Evolutionary conservation across 2,797 vertebrate genomes (phyloP), one percentile per base, ranked within the genome.

Genomic region (Anableps anableps): DNA sequence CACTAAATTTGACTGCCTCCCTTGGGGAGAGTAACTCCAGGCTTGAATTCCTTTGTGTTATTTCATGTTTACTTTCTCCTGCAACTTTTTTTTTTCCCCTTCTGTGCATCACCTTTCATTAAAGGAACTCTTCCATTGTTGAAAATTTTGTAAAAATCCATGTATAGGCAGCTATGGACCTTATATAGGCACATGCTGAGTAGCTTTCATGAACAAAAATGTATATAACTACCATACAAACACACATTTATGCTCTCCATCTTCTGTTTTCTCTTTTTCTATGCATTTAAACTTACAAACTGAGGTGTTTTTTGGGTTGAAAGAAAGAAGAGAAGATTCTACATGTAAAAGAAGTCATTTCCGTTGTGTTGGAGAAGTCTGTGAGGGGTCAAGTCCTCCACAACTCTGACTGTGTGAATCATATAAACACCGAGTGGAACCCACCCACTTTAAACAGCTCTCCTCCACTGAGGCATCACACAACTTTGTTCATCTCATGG

Each of bases 11-110:
- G 81, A 78, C 70, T 75, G 70, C 76, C 89, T 86, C 90, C 88
- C 88, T 74, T 26, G 81, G 84, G 89, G 88, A 89, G 85, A 88
- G 82, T 77, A 76, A 88, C 92, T 91, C 85, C 86, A 90, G 91
- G 90, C 92, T 86, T 84, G 82, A 92, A 94, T 95, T 95, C 93
- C 93, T 91, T 85, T 91, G 80, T 85, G 92, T 86, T 91, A 92
- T 93, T 95, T 94, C 70, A 89, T 88, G 89, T 92, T 87, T 91
- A 83, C 83, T 85, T 83, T 86, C 31, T n/a, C 17, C 72, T 4
- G 41, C 83, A 87, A 74, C 80, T 48, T 26, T 87, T 85, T 80
- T 68, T 66, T n/a, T 62, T 10, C 16, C n/a, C 55, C 29, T 75
- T 47, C 34, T 76, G 79, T 26, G 43, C 36, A 68, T 43, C 55